phyloP scores from a whole-genome alignment of 1,140 invertebrate genomes.

The Drosophila athabasca region DNA sequence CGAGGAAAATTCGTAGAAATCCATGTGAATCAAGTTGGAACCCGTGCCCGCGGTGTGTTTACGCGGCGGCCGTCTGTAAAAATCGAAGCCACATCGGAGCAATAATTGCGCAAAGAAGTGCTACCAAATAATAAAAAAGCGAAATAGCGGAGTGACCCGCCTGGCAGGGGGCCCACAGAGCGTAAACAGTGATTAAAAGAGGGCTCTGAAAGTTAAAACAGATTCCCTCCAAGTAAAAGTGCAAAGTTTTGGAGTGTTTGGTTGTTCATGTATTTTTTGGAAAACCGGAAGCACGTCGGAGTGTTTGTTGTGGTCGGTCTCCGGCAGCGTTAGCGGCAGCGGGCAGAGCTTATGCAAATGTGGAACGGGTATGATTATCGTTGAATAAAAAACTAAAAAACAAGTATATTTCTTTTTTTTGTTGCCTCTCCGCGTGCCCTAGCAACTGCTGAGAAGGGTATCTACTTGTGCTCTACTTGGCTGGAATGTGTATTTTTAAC shows the following conservation, averaged over 20 bases:
- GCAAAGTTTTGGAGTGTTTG: slow-evolving; percentile 21
- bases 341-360: slow-evolving; percentile 73
- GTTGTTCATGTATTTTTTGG: slow-evolving; percentile 26
- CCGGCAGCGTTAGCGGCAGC: slow-evolving; percentile 27
- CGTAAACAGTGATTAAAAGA: slow-evolving; percentile 30
- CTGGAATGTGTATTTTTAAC: slow-evolving; percentile 34
- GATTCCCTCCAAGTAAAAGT: slow-evolving; percentile 51
- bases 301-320: slow-evolving; percentile 48
- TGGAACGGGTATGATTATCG: slow-evolving; percentile 40
- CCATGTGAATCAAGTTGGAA: no score
- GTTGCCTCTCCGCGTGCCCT: slow-evolving; percentile 23
- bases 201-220: slow-evolving; percentile 21
- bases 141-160: slow-evolving; percentile 1
- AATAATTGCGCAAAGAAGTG: slow-evolving; percentile 46
- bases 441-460: slow-evolving; percentile 30
- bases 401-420: slow-evolving; percentile 31
- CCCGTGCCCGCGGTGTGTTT: slow-evolving; percentile 38
- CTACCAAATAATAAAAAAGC: slow-evolving; percentile 15
- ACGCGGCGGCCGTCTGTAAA: slow-evolving; percentile 49
- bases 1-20: no score
- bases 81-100: slow-evolving; percentile 67
- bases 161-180: slow-evolving; percentile 3
- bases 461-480: slow-evolving; percentile 7
- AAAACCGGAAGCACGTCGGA: slow-evolving; percentile 30
- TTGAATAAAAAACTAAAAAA: slow-evolving; percentile 46